These are phyloP conservation scores for Capitulum mitella DNA, from an alignment of 2,888 invertebrate genomes.

Conservation along the genomic window DNA sequence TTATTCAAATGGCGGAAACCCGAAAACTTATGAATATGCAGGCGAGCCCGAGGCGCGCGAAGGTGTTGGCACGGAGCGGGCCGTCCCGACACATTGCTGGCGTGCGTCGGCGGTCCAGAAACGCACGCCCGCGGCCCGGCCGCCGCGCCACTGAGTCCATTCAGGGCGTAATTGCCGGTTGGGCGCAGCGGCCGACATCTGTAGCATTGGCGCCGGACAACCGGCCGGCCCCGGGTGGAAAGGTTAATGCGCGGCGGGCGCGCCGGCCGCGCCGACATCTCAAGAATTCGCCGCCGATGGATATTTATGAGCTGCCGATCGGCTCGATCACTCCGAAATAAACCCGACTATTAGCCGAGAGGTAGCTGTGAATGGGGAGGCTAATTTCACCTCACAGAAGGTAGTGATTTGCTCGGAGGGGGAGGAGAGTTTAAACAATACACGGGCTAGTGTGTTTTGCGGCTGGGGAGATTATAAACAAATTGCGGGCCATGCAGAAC, in stretches of 20 bases:
- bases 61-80: constrained; percentile 1
- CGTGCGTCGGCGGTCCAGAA: not conserved
- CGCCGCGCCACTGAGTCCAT: not conserved
- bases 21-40: constrained; percentile 8
- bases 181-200: not conserved
- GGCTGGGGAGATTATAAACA: constrained; percentile 9
- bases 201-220: not conserved
- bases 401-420: constrained; percentile 6
- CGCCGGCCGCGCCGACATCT: constrained; percentile 2
- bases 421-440: constrained; percentile 1
- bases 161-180: not conserved
- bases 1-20: constrained; percentile 6
- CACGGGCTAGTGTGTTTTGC: constrained; percentile 8
- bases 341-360: not conserved
- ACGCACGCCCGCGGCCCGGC: not conserved
- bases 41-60: not conserved
- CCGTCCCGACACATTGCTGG: not conserved
- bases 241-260: not conserved
- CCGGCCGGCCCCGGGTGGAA: not conserved
- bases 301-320: constrained; percentile 19
- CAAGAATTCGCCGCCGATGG: constrained; percentile 11
- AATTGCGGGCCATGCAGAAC: not conserved
- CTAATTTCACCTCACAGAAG: constrained; percentile 8
- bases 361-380: constrained; percentile 11
- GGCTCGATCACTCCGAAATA: not conserved